These are phyloP conservation scores for Burhinus oedicnemus DNA, from an alignment of 2,113 vertebrate genomes.

Conservation along the genomic window DNA sequence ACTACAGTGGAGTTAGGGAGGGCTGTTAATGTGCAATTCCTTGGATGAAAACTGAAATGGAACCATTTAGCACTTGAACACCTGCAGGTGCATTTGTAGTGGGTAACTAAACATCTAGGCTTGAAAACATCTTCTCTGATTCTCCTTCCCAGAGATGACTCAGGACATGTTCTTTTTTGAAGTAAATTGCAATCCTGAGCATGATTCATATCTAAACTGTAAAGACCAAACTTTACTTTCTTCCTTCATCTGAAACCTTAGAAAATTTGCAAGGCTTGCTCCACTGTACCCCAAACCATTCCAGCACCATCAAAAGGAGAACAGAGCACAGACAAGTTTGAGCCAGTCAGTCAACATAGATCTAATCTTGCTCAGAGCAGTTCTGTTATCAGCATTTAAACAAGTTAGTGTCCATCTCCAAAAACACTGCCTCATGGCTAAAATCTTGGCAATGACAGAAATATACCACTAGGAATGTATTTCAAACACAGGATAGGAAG, in stretches of 20 bases:
- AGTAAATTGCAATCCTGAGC: background rate
- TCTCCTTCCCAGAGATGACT: background rate
- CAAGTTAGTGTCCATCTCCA: background rate
- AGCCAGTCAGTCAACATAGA: background rate
- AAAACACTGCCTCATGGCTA: background rate
- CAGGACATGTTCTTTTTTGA: background rate
- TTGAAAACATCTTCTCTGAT: background rate
- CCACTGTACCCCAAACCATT: background rate
- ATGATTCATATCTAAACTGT: background rate
- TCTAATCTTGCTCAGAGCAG: background rate
- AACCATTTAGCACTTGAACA: background rate
- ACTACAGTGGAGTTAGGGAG: background rate
- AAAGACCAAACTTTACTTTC: background rate
- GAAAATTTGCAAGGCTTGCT: background rate
- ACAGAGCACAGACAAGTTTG: background rate
- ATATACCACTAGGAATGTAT: background rate
- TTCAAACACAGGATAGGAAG: background rate
- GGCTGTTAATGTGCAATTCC: background rate
- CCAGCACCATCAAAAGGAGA: background rate
- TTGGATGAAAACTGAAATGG: background rate
- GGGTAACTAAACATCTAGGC: background rate
- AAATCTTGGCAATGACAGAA: background rate
- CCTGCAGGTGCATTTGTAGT: background rate
- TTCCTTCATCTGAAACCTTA: background rate
- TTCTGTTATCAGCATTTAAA: background rate